Evolutionary conservation across 2,797 vertebrate species (phyloP).

Genomic region (Pipistrellus pipistrellus): DNA sequence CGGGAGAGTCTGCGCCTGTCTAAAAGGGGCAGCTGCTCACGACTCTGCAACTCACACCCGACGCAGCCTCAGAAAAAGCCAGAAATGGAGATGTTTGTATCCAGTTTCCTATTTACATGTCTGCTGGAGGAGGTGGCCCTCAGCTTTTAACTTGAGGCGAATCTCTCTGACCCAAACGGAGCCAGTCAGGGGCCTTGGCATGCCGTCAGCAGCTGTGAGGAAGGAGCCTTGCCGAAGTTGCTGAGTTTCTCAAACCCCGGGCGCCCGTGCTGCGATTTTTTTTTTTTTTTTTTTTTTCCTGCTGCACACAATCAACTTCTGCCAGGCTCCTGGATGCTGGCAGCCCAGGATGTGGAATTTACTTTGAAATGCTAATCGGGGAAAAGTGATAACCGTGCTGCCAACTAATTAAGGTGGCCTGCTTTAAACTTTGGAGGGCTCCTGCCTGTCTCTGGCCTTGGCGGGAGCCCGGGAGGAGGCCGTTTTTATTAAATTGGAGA

Average conservation of each 20-base stretch:
- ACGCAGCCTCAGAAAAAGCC: background rate
- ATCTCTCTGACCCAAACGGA: background rate
- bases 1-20: fast-evolving
- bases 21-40: background rate
- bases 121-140: background rate
- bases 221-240: background rate
- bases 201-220: background rate
- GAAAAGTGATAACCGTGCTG: conserved; percentile 53
- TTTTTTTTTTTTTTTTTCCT: background rate
- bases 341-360: conserved; percentile 38
- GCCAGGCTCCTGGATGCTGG: conserved; percentile 51
- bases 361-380: conserved; percentile 77
- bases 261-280: background rate
- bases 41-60: too few species aligned
- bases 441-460: conserved; percentile 1
- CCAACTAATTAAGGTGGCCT: conserved; percentile 56
- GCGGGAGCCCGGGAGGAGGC: background rate
- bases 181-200: background rate
- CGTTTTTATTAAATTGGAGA: conserved; percentile 70
- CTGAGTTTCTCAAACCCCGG: conserved; percentile 60
- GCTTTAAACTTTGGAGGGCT: conserved; percentile 69
- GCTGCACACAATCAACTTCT: background rate
- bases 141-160: background rate
- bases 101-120: background rate
- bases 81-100: background rate